A percentile compares a stretch with the other conserved stretches of the same genome.
phyloP scores from a whole-genome alignment of 1,140 invertebrate species.

The Parapsyche elsis region DNA sequence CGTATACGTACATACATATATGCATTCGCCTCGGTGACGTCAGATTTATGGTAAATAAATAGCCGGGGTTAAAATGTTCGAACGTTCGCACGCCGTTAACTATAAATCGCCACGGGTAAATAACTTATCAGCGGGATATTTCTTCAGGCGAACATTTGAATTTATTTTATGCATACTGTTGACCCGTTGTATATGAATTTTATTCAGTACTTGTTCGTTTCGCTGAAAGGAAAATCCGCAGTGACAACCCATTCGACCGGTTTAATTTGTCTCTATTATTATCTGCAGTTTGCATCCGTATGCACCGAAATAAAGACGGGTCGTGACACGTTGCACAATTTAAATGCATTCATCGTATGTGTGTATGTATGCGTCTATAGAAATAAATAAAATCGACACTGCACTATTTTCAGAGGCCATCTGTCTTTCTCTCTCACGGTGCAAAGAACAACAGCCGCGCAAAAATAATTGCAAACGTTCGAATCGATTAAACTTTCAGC shows the following conservation, averaged over 20 bases:
- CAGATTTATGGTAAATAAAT: constrained; percentile 16
- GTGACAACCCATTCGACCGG: not conserved
- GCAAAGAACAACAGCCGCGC: not conserved
- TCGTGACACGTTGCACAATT: constrained; percentile 39
- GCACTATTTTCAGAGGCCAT: no score
- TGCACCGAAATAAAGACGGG: constrained; percentile 30
- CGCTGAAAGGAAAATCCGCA: no score
- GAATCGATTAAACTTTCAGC: not conserved
- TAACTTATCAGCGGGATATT: constrained; percentile 8
- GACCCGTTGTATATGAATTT: no score
- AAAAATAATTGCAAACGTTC: not conserved
- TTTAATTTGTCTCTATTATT: not conserved
- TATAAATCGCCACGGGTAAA: not conserved
- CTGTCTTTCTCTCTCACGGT: not conserved
- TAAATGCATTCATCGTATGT: constrained; percentile 16
- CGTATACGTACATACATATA: not conserved
- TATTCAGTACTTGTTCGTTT: no score
- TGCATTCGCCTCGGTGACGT: not conserved
- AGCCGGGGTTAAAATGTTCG: not conserved
- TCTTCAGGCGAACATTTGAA: not conserved
- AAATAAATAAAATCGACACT: no score
- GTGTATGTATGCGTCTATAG: not conserved
- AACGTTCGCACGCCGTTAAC: not conserved
- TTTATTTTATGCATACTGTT: not conserved
- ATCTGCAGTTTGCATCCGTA: not conserved